phyloP scores from a whole-genome alignment of 2,888 invertebrate species.

The Strigamia transsilvanica region DNA sequence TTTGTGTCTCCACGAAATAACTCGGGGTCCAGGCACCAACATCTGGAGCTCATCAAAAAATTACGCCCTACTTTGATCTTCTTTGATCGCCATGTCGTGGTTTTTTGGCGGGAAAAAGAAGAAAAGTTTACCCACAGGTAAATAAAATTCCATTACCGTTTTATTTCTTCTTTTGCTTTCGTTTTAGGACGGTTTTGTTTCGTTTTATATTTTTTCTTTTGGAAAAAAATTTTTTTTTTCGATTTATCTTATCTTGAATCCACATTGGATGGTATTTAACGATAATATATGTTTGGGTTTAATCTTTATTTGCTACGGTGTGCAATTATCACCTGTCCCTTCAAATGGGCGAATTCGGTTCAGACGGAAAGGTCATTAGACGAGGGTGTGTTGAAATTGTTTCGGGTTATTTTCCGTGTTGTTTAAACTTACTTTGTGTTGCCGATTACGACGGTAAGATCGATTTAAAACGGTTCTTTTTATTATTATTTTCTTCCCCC shows the following conservation, averaged over 20 bases:
- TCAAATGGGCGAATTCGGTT: neutral
- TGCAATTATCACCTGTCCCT: neutral
- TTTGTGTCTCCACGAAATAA: slow-evolving; percentile 5
- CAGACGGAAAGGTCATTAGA: slow-evolving; percentile 2
- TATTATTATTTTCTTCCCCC: neutral
- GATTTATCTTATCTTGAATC: neutral
- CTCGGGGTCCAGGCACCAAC: slow-evolving; percentile 13
- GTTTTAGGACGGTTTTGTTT: neutral
- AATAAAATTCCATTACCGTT: neutral
- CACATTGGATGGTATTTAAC: neutral
- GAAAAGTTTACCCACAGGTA: slow-evolving; percentile 48
- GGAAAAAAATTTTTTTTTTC: neutral
- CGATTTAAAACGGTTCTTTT: neutral
- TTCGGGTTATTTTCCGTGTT: neutral
- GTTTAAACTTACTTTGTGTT: neutral
- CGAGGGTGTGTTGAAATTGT: slow-evolving; percentile 20
- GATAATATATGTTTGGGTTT: neutral
- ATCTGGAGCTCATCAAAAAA: slow-evolving; percentile 35
- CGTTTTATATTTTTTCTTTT: neutral
- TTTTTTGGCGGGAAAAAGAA: slow-evolving; percentile 51
- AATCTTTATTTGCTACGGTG: slow-evolving; percentile 5
- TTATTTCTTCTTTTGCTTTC: no score
- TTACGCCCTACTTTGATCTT: slow-evolving; percentile 7
- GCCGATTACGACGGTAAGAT: neutral
- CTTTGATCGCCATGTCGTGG: slow-evolving; percentile 36